These are phyloP conservation scores for Grallaria varia DNA, from an alignment of 2,113 vertebrate species.

Conservation along the genomic window DNA sequence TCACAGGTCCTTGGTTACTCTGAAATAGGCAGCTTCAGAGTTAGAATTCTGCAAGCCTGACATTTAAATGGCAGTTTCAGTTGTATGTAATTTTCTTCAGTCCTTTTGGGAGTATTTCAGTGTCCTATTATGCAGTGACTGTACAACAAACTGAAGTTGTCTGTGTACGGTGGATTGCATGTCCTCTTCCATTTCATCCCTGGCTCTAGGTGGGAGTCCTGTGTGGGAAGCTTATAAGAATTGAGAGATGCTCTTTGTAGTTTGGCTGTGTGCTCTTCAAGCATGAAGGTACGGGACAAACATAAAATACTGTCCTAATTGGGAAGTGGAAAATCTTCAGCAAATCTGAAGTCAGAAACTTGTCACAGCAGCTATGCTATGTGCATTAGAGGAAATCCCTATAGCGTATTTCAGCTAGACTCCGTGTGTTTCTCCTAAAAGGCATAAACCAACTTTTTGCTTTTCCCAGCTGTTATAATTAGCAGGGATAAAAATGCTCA, in stretches of 20 bases:
- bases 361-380: neutral
- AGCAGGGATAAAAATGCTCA: neutral
- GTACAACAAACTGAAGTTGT: neutral
- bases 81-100: slow-evolving; percentile 6
- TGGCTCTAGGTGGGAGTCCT: neutral
- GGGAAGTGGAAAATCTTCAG: neutral
- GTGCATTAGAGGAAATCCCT: slow-evolving; percentile 20
- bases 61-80: slow-evolving; percentile 41
- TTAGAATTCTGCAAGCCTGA: slow-evolving; percentile 20
- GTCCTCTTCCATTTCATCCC: neutral
- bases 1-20: neutral
- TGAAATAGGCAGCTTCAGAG: slow-evolving; percentile 21
- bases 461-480: neutral
- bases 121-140: neutral
- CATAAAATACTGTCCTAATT: neutral
- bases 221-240: neutral
- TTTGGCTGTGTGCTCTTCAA: neutral
- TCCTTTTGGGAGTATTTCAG: slow-evolving; percentile 24
- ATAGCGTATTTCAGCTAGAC: neutral
- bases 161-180: neutral
- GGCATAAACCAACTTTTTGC: neutral
- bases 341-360: neutral
- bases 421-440: neutral
- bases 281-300: neutral
- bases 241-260: neutral